A percentile compares a stretch with the other conserved stretches of the same genome.
Evolutionary conservation across 2,797 vertebrate genomes (phyloP).

Genomic region (Antrozous pallidus): DNA sequence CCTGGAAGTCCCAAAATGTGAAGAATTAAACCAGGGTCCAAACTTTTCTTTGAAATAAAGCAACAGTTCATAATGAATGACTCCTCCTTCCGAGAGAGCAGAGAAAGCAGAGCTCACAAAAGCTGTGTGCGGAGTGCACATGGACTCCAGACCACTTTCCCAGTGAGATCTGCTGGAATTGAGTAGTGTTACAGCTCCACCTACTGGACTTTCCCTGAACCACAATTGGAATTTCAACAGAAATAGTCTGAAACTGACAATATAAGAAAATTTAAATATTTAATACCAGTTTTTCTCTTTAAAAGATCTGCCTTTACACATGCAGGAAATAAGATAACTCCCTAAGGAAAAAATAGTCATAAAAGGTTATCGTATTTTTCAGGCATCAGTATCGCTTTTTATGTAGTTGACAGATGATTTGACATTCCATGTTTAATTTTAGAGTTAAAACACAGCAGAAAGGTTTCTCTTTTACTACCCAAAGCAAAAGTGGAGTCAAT

Average conservation of each 20-base stretch:
- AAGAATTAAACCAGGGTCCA: background rate
- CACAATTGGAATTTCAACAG: background rate
- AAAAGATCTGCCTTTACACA: background rate
- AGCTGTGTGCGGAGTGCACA: no score
- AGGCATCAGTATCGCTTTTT: background rate
- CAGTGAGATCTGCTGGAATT: background rate
- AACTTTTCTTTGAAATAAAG: background rate
- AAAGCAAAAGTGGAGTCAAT: background rate
- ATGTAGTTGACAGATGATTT: background rate
- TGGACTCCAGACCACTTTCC: background rate
- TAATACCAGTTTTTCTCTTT: background rate
- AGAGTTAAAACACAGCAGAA: background rate
- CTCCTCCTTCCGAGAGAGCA: background rate
- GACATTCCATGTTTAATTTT: background rate
- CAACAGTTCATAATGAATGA: background rate
- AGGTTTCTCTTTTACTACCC: background rate
- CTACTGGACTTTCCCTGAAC: conserved; percentile 41
- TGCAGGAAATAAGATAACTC: background rate
- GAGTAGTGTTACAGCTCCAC: conserved; percentile 37
- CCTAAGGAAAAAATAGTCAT: background rate
- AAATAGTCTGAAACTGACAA: background rate
- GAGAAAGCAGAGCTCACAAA: background rate
- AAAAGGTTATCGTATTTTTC: background rate
- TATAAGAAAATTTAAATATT: background rate
- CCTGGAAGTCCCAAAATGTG: background rate